Evolutionary conservation across 2,888 invertebrate species (phyloP).

Genomic region (Aphidius colemani): DNA sequence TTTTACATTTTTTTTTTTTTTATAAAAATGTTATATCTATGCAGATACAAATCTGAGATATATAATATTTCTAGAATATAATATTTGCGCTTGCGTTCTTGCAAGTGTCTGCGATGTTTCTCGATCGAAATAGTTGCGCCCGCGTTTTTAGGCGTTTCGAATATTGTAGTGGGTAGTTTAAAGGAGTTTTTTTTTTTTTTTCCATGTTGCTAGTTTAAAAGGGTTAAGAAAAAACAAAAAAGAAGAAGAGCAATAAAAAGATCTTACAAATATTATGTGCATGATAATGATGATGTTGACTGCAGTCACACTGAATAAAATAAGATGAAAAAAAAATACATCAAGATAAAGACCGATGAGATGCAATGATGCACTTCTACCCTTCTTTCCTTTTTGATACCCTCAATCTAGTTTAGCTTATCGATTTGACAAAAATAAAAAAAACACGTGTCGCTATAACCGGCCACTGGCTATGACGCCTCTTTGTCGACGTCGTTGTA

Average conservation of each 20-base stretch:
- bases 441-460: slow-evolving; percentile 44
- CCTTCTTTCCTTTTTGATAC: slow-evolving; percentile 1
- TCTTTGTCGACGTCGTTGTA: slow-evolving; percentile 33
- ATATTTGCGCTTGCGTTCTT: slow-evolving; percentile 17
- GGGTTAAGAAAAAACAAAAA: background rate
- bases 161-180: background rate
- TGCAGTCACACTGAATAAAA: background rate
- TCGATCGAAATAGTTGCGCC: slow-evolving; percentile 20
- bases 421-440: slow-evolving; percentile 39
- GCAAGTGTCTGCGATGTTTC: slow-evolving; percentile 12
- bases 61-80: slow-evolving; percentile 5
- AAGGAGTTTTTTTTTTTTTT: background rate
- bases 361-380: slow-evolving; percentile 38
- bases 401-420: slow-evolving; percentile 39
- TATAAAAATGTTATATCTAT: no score
- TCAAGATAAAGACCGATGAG: slow-evolving; percentile 7
- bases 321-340: background rate
- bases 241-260: background rate
- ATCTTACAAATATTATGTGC: background rate
- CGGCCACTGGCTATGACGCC: slow-evolving; percentile 36
- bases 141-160: slow-evolving; percentile 10
- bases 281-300: no score
- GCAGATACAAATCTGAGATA: no score
- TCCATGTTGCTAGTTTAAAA: background rate
- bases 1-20: no score